These are phyloP conservation scores for Pygmarrhopalites habei DNA, from an alignment of 1,140 invertebrate species.

Conservation along the genomic window DNA sequence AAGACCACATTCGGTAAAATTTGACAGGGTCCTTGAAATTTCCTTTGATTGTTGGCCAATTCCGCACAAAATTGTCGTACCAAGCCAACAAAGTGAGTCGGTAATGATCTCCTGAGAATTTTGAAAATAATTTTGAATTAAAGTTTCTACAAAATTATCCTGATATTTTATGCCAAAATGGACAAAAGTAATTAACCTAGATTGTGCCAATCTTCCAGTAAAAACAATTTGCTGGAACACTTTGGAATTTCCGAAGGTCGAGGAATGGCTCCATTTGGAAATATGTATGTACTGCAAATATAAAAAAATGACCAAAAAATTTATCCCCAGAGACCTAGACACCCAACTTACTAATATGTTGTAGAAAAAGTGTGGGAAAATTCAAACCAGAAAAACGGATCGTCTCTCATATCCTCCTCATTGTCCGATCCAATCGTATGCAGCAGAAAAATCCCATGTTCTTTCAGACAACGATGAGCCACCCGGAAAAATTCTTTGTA, in stretches of 20 bases:
- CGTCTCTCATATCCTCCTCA: slow-evolving; percentile 9
- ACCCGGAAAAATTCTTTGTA: slow-evolving; percentile 26
- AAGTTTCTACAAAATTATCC: too few species aligned
- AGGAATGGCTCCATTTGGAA: slow-evolving; percentile 28
- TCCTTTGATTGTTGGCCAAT: slow-evolving; percentile 16
- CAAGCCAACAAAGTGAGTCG: slow-evolving; percentile 16
- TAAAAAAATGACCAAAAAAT: too few species aligned
- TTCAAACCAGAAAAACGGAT: slow-evolving; percentile 28
- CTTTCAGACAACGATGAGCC: slow-evolving; percentile 16
- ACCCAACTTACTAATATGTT: too few species aligned
- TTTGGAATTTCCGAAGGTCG: slow-evolving; percentile 18
- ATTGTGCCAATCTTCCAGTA: slow-evolving; percentile 32
- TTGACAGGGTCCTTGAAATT: not conserved
- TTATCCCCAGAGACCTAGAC: too few species aligned
- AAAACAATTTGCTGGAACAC: slow-evolving; percentile 19
- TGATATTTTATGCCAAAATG: too few species aligned
- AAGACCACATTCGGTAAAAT: slow-evolving; percentile 25
- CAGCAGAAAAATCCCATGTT: slow-evolving; percentile 22
- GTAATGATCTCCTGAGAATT: too few species aligned
- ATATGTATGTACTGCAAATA: slow-evolving; percentile 37
- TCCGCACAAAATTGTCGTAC: slow-evolving; percentile 11
- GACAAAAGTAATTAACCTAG: slow-evolving; percentile 16
- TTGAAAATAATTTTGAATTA: too few species aligned
- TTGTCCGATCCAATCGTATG: slow-evolving; percentile 32
- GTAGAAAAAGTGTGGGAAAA: too few species aligned